A percentile compares a stretch with the other conserved stretches of the same genome.
Conservation (phyloP, 2,113 vertebrate species). For the Chaetodon trifascialis region DNA sequence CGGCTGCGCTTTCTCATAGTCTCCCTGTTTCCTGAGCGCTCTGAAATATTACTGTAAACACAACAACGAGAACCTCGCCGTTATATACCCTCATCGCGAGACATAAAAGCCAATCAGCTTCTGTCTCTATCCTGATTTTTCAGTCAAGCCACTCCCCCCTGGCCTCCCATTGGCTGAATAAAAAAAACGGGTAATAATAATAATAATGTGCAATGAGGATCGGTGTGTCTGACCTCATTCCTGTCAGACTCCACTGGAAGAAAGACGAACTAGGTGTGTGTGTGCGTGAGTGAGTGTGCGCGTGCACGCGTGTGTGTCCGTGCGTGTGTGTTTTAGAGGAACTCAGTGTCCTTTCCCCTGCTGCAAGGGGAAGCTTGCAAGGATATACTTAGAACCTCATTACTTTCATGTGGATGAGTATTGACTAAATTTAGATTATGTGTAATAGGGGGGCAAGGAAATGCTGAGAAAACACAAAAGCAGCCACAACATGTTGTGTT, state of each 20-base stretch:
- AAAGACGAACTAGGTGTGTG: slow-evolving; percentile 85
- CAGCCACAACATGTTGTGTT: slow-evolving; percentile 60
- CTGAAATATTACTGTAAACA: slow-evolving; percentile 90
- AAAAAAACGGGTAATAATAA: slow-evolving; percentile 91
- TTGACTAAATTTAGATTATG: slow-evolving; percentile 63
- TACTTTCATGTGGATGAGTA: slow-evolving; percentile 65
- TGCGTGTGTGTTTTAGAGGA: slow-evolving; percentile 74
- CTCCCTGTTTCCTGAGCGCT: slow-evolving; percentile 83
- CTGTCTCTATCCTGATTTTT: slow-evolving; percentile 92
- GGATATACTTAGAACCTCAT: slow-evolving; percentile 70
- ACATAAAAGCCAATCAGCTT: slow-evolving; percentile 84
- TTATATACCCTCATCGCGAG: slow-evolving; percentile 89
- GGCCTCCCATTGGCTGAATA: slow-evolving; percentile 88
- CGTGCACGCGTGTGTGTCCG: neutral
- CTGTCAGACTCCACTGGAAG: slow-evolving; percentile 87
- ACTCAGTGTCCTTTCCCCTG: slow-evolving; percentile 64
- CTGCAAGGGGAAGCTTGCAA: slow-evolving; percentile 41
- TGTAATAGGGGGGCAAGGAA: slow-evolving; percentile 30
- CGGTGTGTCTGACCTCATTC: slow-evolving; percentile 98
- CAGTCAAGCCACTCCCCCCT: slow-evolving; percentile 83
- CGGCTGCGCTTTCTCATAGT: slow-evolving; percentile 87
- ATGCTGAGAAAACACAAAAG: slow-evolving; percentile 63
- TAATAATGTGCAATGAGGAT: slow-evolving; percentile 96
- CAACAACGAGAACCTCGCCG: slow-evolving; percentile 84
- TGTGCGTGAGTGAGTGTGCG: slow-evolving; percentile 21